phyloP scores from a whole-genome alignment of 1,140 invertebrate species.

The Hycleus phaleratus region DNA sequence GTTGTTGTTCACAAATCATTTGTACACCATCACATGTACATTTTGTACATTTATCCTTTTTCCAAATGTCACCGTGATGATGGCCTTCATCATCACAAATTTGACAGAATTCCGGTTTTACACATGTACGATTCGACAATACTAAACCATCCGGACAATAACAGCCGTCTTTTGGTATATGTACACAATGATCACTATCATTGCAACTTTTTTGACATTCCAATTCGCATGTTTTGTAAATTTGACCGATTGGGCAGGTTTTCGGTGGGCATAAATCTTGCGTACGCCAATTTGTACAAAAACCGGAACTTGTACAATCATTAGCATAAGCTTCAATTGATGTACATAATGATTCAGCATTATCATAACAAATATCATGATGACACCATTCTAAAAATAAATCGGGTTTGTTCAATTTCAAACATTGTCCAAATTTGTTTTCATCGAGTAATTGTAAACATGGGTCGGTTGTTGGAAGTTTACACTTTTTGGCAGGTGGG shows the following conservation, averaged over 20 bases:
- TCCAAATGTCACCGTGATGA: constrained; percentile 47
- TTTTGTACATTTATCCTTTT: constrained; percentile 63
- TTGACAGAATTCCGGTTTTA: constrained; percentile 51
- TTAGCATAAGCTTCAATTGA: constrained; percentile 63
- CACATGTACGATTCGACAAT: constrained; percentile 51
- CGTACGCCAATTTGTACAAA: constrained; percentile 65
- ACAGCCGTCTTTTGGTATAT: constrained; percentile 62
- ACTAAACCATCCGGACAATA: constrained; percentile 64
- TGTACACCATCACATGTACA: constrained; percentile 56
- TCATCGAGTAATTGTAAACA: constrained; percentile 56
- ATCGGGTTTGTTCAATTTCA: constrained; percentile 59
- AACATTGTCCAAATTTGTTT: constrained; percentile 60
- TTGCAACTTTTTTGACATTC: constrained; percentile 62
- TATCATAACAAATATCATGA: constrained; percentile 53
- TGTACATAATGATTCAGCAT: constrained; percentile 51
- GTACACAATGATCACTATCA: constrained; percentile 44
- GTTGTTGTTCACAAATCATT: constrained; percentile 49
- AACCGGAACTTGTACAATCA: constrained; percentile 56
- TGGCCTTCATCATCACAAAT: constrained; percentile 53
- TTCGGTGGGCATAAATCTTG: constrained; percentile 50
- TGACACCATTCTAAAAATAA: constrained; percentile 61
- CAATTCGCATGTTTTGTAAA: constrained; percentile 58
- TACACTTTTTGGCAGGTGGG: constrained; percentile 43
- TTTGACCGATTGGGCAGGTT: constrained; percentile 49
- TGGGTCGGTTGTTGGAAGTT: constrained; percentile 49